Percentiles rank a stretch among this genome's conserved stretches.
Conservation (phyloP, 2,113 vertebrate species). For the Piprites chloris region DNA sequence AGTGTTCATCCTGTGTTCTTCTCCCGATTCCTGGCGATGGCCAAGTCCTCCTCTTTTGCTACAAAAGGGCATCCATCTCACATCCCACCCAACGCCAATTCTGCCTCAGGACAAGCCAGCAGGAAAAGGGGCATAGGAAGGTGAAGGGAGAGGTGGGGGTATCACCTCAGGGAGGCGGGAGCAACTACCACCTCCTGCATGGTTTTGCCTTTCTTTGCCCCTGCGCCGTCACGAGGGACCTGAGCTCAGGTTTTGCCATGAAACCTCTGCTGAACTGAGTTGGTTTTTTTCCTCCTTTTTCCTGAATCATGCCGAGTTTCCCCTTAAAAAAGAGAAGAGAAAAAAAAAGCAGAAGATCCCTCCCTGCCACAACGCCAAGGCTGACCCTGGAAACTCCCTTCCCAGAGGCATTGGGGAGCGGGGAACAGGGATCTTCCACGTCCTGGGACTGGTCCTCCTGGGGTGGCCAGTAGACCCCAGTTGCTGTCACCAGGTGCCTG, state of each 20-base stretch:
- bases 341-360: slow-evolving; percentile 33
- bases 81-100: not conserved
- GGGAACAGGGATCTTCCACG: fast-evolving
- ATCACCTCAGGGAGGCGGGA: not conserved
- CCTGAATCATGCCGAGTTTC: not conserved
- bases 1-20: not conserved
- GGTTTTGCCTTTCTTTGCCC: not conserved
- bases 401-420: not conserved
- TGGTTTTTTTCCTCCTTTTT: not conserved
- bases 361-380: not conserved
- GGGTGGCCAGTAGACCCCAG: fast-evolving
- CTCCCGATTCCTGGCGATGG: not conserved
- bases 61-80: not conserved
- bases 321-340: not conserved
- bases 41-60: not conserved
- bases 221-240: not conserved
- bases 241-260: not conserved
- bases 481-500: not conserved
- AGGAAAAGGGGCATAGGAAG: not conserved
- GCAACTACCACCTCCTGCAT: not conserved
- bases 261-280: not conserved
- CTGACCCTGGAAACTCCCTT: not conserved
- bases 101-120: not conserved
- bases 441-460: not conserved
- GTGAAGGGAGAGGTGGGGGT: not conserved